Evolutionary conservation across 2,888 invertebrate genomes (phyloP).

Genomic region (Sclerodermus sp.): DNA sequence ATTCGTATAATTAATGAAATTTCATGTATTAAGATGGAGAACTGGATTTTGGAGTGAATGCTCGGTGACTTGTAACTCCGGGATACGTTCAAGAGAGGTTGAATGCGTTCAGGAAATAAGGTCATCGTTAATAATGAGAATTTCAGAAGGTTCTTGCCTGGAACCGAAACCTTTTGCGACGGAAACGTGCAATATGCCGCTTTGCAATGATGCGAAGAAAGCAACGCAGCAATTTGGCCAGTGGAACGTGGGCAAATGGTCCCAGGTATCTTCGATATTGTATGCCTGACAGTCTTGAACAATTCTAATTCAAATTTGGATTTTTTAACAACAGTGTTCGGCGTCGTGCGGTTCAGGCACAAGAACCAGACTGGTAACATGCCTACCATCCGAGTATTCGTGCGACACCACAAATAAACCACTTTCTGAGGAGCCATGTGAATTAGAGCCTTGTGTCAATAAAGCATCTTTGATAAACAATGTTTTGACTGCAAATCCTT

Average conservation of each 20-base stretch:
- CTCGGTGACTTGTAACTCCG: constrained; percentile 73
- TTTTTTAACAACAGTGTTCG: constrained; percentile 63
- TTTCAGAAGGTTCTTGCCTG: constrained; percentile 66
- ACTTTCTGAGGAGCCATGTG: constrained; percentile 61
- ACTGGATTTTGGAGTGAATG: constrained; percentile 79
- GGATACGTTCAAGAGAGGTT: constrained; percentile 71
- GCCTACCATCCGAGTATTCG: constrained; percentile 40
- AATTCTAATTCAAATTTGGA: background rate
- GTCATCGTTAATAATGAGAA: constrained; percentile 60
- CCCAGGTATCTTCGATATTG: constrained; percentile 56
- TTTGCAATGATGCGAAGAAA: constrained; percentile 39
- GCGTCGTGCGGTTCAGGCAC: constrained; percentile 68
- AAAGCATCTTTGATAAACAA: constrained; percentile 11
- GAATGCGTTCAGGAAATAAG: constrained; percentile 70
- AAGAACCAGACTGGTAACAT: constrained; percentile 63
- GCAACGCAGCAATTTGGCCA: constrained; percentile 17
- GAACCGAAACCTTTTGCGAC: constrained; percentile 59
- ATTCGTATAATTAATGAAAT: background rate
- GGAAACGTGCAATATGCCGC: constrained; percentile 56
- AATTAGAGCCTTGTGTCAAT: constrained; percentile 60
- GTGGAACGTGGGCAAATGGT: constrained; percentile 65
- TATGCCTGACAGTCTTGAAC: too few relatives aligned
- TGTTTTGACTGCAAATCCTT: constrained; percentile 12
- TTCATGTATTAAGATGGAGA: constrained; percentile 65
- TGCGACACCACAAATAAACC: constrained; percentile 55